These are phyloP conservation scores for Phthorimaea operculella DNA, from an alignment of 1,140 invertebrate genomes.

Conservation along the genomic window DNA sequence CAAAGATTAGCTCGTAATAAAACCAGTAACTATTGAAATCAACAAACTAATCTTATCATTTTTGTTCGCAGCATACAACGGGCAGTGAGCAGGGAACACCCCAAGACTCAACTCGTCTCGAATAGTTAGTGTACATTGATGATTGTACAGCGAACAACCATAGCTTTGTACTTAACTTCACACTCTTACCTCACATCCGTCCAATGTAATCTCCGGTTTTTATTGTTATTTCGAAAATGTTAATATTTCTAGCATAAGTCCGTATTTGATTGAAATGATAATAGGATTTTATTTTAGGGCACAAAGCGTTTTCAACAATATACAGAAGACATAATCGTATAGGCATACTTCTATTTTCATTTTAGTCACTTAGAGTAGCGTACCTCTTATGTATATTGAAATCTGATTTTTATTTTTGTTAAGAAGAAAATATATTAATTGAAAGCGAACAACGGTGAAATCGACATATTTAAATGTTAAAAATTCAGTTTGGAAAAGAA, in stretches of 20 bases:
- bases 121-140: constrained; percentile 17
- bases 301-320: constrained; percentile 19
- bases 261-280: constrained; percentile 61
- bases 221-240: too few relatives aligned
- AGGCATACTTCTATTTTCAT: constrained; percentile 59
- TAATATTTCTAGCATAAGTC: neutral
- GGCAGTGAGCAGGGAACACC: constrained; percentile 14
- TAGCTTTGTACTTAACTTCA: neutral
- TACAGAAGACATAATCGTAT: constrained; percentile 13
- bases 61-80: constrained; percentile 43
- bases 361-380: constrained; percentile 37
- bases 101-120: neutral
- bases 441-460: too few relatives aligned
- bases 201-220: too few relatives aligned
- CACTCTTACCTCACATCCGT: constrained; percentile 1
- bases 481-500: too few relatives aligned
- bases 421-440: neutral
- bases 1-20: too few relatives aligned
- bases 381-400: neutral
- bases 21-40: too few relatives aligned
- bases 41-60: neutral
- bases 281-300: constrained; percentile 53
- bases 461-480: too few relatives aligned
- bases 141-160: neutral
- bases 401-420: neutral